Evolutionary conservation across 2,113 vertebrate species (phyloP).

Genomic region (Microtus montanus): DNA sequence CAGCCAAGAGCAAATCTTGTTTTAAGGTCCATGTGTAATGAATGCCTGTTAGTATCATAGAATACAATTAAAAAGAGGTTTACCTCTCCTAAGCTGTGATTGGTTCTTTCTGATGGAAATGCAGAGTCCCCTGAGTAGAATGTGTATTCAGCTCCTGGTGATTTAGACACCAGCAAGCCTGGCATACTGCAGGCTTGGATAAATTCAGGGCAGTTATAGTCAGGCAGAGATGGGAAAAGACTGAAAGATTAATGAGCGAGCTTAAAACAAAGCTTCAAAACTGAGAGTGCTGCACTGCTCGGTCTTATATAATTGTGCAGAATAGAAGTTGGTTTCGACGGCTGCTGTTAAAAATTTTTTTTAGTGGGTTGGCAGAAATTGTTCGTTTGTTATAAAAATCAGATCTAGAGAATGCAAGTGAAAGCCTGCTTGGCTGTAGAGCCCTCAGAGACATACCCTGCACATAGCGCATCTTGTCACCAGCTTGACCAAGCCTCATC

Average conservation of each 20-base stretch:
- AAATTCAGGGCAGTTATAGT: conserved; percentile 80
- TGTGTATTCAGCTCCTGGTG: conserved; percentile 66
- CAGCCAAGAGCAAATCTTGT: conserved; percentile 76
- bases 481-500: background rate
- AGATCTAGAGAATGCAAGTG: conserved; percentile 37
- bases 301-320: conserved; percentile 78
- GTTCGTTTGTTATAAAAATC: conserved; percentile 70
- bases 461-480: background rate
- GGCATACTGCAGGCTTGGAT: conserved; percentile 78
- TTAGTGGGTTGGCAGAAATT: conserved; percentile 79
- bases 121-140: background rate
- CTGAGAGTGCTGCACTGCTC: conserved; percentile 77
- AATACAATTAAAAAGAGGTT: conserved; percentile 77
- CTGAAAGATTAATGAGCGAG: conserved; percentile 86
- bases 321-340: conserved; percentile 70
- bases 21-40: conserved; percentile 74
- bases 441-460: background rate
- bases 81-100: conserved; percentile 6
- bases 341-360: conserved; percentile 77
- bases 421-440: background rate
- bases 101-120: conserved; percentile 58
- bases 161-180: conserved; percentile 68
- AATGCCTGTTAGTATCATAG: conserved; percentile 71
- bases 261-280: conserved; percentile 83
- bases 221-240: conserved; percentile 81